These are phyloP conservation scores for Pedionomus torquatus DNA, from an alignment of 2,113 vertebrate species.

Conservation along the genomic window DNA sequence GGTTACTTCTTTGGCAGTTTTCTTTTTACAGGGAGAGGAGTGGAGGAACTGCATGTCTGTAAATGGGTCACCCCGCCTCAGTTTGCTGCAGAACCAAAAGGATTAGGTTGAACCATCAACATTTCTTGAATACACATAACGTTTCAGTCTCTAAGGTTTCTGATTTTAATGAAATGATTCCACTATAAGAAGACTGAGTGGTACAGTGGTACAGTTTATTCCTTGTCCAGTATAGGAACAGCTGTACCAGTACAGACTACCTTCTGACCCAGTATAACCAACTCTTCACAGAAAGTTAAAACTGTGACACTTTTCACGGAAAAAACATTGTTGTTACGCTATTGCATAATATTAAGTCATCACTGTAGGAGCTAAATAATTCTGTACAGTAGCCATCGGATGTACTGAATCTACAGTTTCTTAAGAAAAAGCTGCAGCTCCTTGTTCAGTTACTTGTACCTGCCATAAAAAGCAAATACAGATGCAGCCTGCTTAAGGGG, in stretches of 20 bases:
- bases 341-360: neutral
- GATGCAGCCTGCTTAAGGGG: neutral
- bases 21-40: neutral
- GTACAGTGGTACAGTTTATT: neutral
- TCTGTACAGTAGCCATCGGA: neutral
- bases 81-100: constrained; percentile 58
- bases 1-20: neutral
- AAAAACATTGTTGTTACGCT: neutral
- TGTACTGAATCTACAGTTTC: neutral
- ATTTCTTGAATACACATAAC: neutral
- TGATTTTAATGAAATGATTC: neutral
- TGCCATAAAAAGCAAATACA: neutral
- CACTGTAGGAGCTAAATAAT: neutral
- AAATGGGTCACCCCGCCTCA: constrained; percentile 65
- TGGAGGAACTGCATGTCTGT: neutral
- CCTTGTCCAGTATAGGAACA: neutral
- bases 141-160: neutral
- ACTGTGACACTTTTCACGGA: neutral
- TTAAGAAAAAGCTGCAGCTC: neutral
- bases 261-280: neutral
- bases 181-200: neutral
- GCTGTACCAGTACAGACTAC: neutral
- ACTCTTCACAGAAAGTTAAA: neutral
- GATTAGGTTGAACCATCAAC: neutral
- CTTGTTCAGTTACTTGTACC: neutral